phyloP scores from a whole-genome alignment of 1,140 invertebrate genomes.

The Drosophila micromelanica region DNA sequence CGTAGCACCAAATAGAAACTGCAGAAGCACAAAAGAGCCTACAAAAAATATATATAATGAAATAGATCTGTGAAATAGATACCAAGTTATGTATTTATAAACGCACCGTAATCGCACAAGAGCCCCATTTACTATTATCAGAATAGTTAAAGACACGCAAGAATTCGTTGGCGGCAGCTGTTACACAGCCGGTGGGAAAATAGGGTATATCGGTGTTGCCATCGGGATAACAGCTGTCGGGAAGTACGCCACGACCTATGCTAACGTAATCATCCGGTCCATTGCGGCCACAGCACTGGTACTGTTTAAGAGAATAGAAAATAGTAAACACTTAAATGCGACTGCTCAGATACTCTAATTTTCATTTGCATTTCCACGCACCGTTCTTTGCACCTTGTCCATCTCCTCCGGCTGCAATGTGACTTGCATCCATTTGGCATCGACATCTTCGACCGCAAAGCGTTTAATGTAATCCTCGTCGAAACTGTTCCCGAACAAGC shows the following conservation, averaged over 20 bases:
- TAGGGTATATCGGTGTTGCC: conserved; percentile 15
- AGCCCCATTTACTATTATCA: conserved; percentile 57
- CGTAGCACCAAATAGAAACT: conserved; percentile 67
- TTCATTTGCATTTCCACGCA: conserved; percentile 8
- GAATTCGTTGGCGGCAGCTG: conserved; percentile 52
- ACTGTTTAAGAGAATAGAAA: conserved; percentile 30
- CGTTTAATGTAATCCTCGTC: conserved; percentile 55
- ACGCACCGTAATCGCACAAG: conserved; percentile 53
- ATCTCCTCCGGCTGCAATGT: conserved; percentile 50
- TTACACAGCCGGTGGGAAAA: conserved; percentile 50
- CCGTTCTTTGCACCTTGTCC: conserved; percentile 53
- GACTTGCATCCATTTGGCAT: conserved; percentile 55
- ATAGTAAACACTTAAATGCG: not conserved
- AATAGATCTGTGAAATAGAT: not conserved
- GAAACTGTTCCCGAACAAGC: conserved; percentile 52
- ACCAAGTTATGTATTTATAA: not conserved
- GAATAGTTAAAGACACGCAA: conserved; percentile 50
- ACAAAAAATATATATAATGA: conserved; percentile 9
- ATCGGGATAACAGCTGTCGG: conserved; percentile 54
- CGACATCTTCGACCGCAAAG: conserved; percentile 56
- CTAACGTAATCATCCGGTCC: conserved; percentile 64
- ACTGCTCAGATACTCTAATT: too few relatives aligned
- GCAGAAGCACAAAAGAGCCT: conserved; percentile 65
- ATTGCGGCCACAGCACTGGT: conserved; percentile 65
- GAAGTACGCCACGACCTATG: conserved; percentile 41